A percentile compares a stretch with the other conserved stretches of the same genome.
phyloP scores from a whole-genome alignment of 1,140 invertebrate species.

The Aricia agestis region DNA sequence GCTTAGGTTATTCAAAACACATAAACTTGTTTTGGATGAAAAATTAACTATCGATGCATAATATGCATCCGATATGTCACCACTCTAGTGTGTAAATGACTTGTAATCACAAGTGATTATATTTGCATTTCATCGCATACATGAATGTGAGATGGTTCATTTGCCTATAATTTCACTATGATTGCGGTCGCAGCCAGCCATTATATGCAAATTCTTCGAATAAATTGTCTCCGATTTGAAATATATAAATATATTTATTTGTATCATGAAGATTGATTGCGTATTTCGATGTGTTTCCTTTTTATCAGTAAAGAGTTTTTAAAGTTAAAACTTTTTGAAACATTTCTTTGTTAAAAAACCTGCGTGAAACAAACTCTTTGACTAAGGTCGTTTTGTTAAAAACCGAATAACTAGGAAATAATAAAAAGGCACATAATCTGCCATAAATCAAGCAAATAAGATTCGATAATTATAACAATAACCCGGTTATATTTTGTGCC shows the following conservation, averaged over 20 bases:
- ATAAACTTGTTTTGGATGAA: background rate
- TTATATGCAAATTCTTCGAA: background rate
- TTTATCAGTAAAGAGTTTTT: too few relatives aligned
- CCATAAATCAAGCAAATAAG: background rate
- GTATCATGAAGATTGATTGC: too few relatives aligned
- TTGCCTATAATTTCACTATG: background rate
- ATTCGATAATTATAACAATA: background rate
- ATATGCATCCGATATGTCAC: background rate
- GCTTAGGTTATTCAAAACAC: too few relatives aligned
- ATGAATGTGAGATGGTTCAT: background rate
- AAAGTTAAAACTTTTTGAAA: too few relatives aligned
- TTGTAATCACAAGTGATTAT: constrained; percentile 6
- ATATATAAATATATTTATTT: background rate
- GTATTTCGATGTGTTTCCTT: too few relatives aligned
- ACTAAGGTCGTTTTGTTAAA: background rate
- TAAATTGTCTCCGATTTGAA: background rate
- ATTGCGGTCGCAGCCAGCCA: background rate
- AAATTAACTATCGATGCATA: background rate
- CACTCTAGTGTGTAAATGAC: background rate
- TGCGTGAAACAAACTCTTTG: background rate
- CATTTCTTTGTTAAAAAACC: background rate
- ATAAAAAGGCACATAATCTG: background rate
- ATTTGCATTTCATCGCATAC: constrained; percentile 10
- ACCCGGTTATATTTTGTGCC: background rate
- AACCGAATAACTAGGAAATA: background rate